These are phyloP conservation scores for Eilema griseolum DNA, from an alignment of 2,888 invertebrate species.

Conservation along the genomic window DNA sequence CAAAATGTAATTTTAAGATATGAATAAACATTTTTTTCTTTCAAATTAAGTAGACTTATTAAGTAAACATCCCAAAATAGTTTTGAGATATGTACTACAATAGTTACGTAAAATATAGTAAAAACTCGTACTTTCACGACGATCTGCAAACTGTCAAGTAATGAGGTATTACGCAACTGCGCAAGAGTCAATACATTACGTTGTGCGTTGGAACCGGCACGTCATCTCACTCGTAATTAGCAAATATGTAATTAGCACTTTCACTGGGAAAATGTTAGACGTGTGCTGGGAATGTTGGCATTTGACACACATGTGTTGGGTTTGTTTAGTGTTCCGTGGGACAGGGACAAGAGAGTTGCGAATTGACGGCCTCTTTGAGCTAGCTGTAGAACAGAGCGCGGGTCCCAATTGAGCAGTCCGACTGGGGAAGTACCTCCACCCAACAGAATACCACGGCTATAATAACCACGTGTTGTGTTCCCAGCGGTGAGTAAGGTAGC, in stretches of 20 bases:
- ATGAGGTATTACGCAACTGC: background rate
- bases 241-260: constrained; percentile 41
- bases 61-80: too few species aligned
- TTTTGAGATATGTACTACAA: too few species aligned
- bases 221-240: constrained; percentile 39
- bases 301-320: background rate
- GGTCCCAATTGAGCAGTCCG: too few species aligned
- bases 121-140: background rate
- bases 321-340: background rate
- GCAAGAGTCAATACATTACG: constrained; percentile 16
- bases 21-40: too few species aligned
- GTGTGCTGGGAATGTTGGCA: constrained; percentile 1
- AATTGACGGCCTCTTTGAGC: too few species aligned
- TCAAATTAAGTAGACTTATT: too few species aligned
- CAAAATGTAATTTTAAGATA: too few species aligned
- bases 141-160: constrained; percentile 10
- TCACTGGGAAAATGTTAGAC: constrained; percentile 33
- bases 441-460: too few species aligned
- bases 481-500: too few species aligned
- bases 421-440: too few species aligned
- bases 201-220: constrained; percentile 11
- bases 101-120: constrained; percentile 8
- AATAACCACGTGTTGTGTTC: too few species aligned
- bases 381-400: too few species aligned
- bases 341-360: background rate